phyloP scores from a whole-genome alignment of 2,113 vertebrate species.

The Cinclus mexicanus region DNA sequence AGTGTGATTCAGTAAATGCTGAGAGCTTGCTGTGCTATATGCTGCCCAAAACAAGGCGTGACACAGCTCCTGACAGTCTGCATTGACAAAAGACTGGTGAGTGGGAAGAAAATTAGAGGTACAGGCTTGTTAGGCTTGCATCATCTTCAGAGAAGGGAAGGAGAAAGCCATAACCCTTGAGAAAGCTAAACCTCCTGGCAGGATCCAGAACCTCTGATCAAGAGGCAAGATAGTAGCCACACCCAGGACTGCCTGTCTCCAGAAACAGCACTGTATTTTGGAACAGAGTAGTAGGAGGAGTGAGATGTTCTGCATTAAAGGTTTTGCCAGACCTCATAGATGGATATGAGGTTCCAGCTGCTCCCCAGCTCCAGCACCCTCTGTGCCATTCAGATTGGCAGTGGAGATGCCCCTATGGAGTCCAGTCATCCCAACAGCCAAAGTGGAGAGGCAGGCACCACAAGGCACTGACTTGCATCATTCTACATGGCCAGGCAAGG shows the following conservation, averaged over 20 bases:
- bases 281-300: background rate
- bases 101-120: background rate
- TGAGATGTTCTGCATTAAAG: background rate
- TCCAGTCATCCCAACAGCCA: background rate
- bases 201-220: conserved; percentile 1
- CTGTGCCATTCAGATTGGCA: fast-evolving
- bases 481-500: fast-evolving
- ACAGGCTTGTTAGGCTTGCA: conserved; percentile 5
- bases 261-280: background rate
- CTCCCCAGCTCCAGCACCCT: background rate
- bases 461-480: background rate
- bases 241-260: conserved; percentile 10
- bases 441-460: background rate
- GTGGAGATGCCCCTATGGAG: background rate
- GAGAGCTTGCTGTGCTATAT: fast-evolving
- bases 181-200: conserved; percentile 28
- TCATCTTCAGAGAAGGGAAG: background rate
- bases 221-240: background rate
- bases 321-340: background rate
- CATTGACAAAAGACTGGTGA: background rate
- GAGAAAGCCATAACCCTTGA: background rate
- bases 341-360: background rate
- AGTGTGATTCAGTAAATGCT: background rate
- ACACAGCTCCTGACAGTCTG: background rate
- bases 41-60: background rate